Base-by-base conservation (phyloP, 2,888 invertebrate genomes). In the Ormyrus labotus region DNA sequence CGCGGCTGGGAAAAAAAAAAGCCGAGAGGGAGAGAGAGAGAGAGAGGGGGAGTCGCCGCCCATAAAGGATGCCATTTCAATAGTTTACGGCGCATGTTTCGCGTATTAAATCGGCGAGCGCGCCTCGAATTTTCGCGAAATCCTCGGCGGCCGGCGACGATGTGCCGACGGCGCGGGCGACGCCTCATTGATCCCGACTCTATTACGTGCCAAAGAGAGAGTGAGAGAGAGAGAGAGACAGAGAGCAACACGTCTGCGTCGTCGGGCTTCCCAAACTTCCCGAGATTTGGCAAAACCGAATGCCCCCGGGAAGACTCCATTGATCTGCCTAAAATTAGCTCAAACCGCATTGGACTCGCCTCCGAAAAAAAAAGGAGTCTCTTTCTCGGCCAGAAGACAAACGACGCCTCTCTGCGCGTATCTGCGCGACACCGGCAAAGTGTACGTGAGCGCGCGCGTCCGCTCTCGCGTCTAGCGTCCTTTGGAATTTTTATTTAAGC, bases 21-120 rank as follows among this genome's bases (percentile, higher is more conserved):
- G n/a, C n/a, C 19, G 57, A 45, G 50, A 61, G 81, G 80, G 47
- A 69, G 64, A 78, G 78, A 72, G 74, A 69, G 78, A 71, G 77
- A 76, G 78, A 80, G 64, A 48, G 80, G 65, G 69, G 50, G 60
- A 63, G 58, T 34, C 45, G 57, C 60, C 64, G 64, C 74, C 65
- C 83, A 74, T 72, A 80, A 80, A 76, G 80, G 67, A 68, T 76
- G 72, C 78, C 76, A 82, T 82, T 83, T 68, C 78, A 75, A 69
- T 80, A 78, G 78, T 83, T 83, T 82, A 83, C 83, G 80, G 79
- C 78, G 76, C 79, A 13, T 68, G 78, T 80, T 83, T 81, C 80
- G 67, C 57, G 72, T 81, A 79, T 82, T 78, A 74, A 81, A 79
- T 77, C 58, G 76, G 65, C 74, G 65, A 53, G 68, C 68, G 73